Conservation (phyloP, 2,113 vertebrate genomes). For the Odocoileus hemionus region DNA sequence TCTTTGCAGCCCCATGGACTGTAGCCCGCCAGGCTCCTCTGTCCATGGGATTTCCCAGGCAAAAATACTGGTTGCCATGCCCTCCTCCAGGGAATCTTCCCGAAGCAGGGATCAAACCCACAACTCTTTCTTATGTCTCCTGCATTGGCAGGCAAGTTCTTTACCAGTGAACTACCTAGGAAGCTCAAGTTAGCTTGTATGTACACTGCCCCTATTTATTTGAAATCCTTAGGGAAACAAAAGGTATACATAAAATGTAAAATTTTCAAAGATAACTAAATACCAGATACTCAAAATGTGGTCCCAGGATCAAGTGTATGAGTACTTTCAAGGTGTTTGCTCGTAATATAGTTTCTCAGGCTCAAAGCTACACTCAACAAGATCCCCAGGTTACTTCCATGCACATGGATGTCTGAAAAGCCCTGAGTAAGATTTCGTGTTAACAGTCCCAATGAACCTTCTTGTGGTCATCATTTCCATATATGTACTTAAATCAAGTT, state of each 20-base stretch:
- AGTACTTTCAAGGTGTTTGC: background rate
- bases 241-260: background rate
- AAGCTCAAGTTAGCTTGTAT: background rate
- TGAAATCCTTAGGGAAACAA: background rate
- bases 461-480: background rate
- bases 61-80: background rate
- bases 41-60: background rate
- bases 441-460: background rate
- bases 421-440: background rate
- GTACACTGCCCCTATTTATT: background rate
- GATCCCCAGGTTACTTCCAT: background rate
- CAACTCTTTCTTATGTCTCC: background rate
- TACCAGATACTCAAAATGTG: background rate
- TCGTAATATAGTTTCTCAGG: background rate
- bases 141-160: background rate
- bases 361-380: background rate
- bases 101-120: fast-evolving
- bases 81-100: background rate
- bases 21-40: background rate
- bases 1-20: background rate
- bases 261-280: background rate
- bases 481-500: background rate
- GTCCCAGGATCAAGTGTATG: background rate
- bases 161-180: background rate
- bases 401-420: background rate